These are phyloP conservation scores for Drosophila sechellia DNA, from an alignment of 1,140 invertebrate genomes.

Conservation along the genomic window DNA sequence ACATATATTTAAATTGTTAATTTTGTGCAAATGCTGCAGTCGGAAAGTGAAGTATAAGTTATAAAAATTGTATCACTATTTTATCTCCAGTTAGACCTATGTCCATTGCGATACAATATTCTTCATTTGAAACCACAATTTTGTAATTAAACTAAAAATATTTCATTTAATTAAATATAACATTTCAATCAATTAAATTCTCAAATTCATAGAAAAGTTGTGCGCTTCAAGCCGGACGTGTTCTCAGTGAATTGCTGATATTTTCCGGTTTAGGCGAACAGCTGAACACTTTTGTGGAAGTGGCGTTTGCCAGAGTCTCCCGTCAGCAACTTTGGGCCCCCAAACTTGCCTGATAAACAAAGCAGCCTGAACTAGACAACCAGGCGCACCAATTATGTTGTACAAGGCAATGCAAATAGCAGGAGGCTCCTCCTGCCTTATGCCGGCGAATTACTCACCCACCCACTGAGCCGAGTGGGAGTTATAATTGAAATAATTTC, in stretches of 20 bases:
- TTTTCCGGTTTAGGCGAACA: not conserved
- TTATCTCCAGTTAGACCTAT: no score
- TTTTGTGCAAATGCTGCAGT: slow-evolving; percentile 50
- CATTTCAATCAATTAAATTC: no score
- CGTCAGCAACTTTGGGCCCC: slow-evolving; percentile 3
- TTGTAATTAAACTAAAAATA: no score
- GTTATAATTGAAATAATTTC: slow-evolving; percentile 58
- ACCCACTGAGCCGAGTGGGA: slow-evolving; percentile 5
- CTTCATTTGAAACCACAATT: no score
- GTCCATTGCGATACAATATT: no score
- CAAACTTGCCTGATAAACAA: slow-evolving; percentile 29
- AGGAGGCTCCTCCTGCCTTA: not conserved
- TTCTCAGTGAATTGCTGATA: not conserved
- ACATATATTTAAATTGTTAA: slow-evolving; percentile 68
- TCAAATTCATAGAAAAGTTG: not conserved
- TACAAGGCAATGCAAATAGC: slow-evolving; percentile 20
- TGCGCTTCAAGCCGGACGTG: not conserved
- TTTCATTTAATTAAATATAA: no score
- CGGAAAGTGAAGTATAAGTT: not conserved
- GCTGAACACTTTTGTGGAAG: not conserved
- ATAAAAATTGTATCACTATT: not conserved
- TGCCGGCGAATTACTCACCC: not conserved
- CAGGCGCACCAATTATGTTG: slow-evolving; percentile 40
- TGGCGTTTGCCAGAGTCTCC: not conserved
- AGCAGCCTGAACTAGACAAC: slow-evolving; percentile 24